These are phyloP conservation scores for Emys orbicularis DNA, from an alignment of 2,797 vertebrate genomes.

Conservation along the genomic window DNA sequence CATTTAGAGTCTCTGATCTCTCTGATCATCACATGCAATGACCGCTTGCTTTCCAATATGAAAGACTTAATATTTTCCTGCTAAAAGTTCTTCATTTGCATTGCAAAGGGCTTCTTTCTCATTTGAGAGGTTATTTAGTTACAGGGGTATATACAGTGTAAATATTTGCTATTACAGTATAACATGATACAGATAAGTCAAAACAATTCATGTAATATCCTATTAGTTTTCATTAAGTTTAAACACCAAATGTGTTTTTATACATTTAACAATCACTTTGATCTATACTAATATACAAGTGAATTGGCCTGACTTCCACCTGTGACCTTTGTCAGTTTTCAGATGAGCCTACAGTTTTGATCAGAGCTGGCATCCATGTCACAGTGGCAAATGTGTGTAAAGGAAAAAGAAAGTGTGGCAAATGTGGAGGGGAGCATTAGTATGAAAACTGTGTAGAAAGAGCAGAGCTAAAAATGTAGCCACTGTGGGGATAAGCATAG, in stretches of 20 bases:
- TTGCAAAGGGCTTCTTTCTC: background rate
- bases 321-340: background rate
- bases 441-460: background rate
- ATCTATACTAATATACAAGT: background rate
- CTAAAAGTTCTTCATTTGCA: background rate
- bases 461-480: background rate
- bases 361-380: background rate
- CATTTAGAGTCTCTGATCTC: background rate
- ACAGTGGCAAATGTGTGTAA: background rate
- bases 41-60: background rate
- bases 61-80: background rate
- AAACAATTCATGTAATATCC: background rate
- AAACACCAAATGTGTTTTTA: background rate
- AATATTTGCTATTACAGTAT: background rate
- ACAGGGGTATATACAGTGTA: background rate
- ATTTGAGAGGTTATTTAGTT: background rate
- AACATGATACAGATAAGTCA: background rate
- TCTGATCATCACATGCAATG: background rate
- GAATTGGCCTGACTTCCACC: background rate
- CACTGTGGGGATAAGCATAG: background rate
- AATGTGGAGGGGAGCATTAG: background rate
- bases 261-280: background rate
- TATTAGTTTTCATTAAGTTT: background rate
- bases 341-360: background rate
- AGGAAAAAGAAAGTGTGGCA: background rate